Base-by-base conservation (phyloP, 2,113 vertebrate species). In the Perca flavescens region DNA sequence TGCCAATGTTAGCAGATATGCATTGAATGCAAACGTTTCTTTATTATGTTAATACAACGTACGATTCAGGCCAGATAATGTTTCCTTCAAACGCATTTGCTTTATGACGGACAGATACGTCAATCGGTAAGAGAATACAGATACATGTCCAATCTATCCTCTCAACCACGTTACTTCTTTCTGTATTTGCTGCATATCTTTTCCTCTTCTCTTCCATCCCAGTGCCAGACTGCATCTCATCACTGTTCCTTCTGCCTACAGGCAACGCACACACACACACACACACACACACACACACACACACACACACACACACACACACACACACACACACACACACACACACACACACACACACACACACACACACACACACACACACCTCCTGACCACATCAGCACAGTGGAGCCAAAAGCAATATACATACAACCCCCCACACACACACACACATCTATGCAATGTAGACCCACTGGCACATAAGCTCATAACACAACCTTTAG, bases 191-290 rank as follows among this genome's bases (percentile, higher is more conserved):
- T 60, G 62, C 62, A 49, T 28, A 14, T 62, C n/a, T 43, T 49
- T 56, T 3, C 6, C 47, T 2, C 56, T 58, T 77, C 9, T 57
- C 36, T 25, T 43, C 64, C 16, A 31, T 9, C 43, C 64, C 14
- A 46, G 40, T 70, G 77, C 62, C 25, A 77, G 62, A 40, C 36
- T 73, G 66, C 49, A 82, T 85, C 80, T 70, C 63, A 85, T 85
- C 77, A 88, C 73, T 69, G 40, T 66, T 65, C 71, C 61, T 61
- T 79, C 77, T 64, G 76, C 65, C 84, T 72, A 47, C 68, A 86
- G 80, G 67, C 57, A 25, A 43, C 40, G 8, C 70, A 22, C n/a
- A n/a, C n/a, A n/a, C n/a, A n/a, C n/a, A n/a, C n/a, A n/a, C n/a
- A n/a, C n/a, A n/a, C n/a, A n/a, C n/a, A n/a, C n/a, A n/a, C n/a